Base-by-base conservation (phyloP, 2,113 vertebrate genomes). In the Dendrocopos noguchii region DNA sequence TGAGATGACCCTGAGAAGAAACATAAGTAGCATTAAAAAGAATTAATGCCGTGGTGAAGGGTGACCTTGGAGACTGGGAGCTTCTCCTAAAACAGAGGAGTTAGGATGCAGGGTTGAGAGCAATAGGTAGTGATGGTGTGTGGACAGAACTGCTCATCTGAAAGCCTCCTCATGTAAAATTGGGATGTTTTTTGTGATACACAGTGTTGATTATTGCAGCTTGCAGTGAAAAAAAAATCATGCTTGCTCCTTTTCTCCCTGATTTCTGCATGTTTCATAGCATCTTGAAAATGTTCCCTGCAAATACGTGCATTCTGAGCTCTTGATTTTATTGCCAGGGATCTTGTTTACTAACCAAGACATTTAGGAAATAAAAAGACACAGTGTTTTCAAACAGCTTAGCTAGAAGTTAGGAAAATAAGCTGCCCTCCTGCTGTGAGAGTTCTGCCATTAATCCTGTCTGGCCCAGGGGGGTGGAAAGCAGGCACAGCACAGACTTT, bases 31-130 rank as follows among this genome's bases (percentile, higher is more conserved):
- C 3, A 0, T 29, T 52, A 59, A 71, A 78, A 27, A 3, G 10
- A 29, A 39, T 59, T 61, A 64, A 86, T 31, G 36, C 34, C 2
- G 1, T 0, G 3, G 16, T 1, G 1, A 63, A 60, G 53, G 27
- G 52, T 60, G n/a, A 25, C 39, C 31, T 74, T 2, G 3, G 70
- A 50, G 24, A 5, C n/a, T 2, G 4, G 56, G 27, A 44, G 46
- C 42, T 67, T 15, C 10, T 59, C 42, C 24, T 6, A 0, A 47
- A 15, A 13, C 10, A 4, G 24, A 36, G 33, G 9, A 29, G 47
- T 6, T 31, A 57, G 34, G 33, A 36, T 7, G 52, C 1, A 8
- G 8, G 29, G 29, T 8, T 25, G 29, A 24, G 55, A 34, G 46
- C 20, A 47, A 46, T 0, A 0, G 29, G 34, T 70, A 9, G 68